A percentile compares a stretch with the other conserved stretches of the same genome.
Evolutionary conservation across 2,797 vertebrate species (phyloP).

Genomic region (Antennarius maculatus): DNA sequence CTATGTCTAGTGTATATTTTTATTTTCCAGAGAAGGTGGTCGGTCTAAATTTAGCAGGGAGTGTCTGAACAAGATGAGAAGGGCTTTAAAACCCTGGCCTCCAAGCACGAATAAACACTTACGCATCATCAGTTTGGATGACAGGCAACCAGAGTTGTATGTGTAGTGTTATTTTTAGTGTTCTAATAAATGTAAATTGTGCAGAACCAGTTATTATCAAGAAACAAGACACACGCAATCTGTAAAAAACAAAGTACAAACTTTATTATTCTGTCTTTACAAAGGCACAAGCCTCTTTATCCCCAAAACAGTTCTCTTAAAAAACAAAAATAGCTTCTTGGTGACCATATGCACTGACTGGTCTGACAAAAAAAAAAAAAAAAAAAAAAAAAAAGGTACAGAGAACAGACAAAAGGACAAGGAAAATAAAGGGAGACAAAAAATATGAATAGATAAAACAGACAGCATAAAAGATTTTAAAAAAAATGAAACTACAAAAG

Average conservation of each 20-base stretch:
- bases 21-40: slow-evolving; percentile 36
- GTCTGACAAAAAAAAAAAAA: slow-evolving; percentile 54
- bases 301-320: slow-evolving; percentile 84
- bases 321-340: slow-evolving; percentile 94
- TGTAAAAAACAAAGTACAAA: slow-evolving; percentile 99
- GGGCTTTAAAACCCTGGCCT: slow-evolving; percentile 19
- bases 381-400: slow-evolving; percentile 63
- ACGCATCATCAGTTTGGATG: slow-evolving; percentile 39
- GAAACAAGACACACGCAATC: slow-evolving; percentile 22
- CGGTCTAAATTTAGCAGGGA: slow-evolving; percentile 66
- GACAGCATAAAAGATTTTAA: slow-evolving; percentile 38
- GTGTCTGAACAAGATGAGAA: slow-evolving; percentile 21
- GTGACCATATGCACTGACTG: slow-evolving; percentile 86
- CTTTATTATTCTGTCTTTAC: slow-evolving; percentile 99
- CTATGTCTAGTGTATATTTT: slow-evolving; percentile 32
- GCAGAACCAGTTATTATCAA: slow-evolving; percentile 2
- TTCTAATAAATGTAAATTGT: neutral
- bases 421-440: slow-evolving; percentile 57
- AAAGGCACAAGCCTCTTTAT: slow-evolving; percentile 96
- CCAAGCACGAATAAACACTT: slow-evolving; percentile 65
- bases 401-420: slow-evolving; percentile 42
- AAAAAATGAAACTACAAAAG: slow-evolving; percentile 32
- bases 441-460: slow-evolving; percentile 42
- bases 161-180: slow-evolving; percentile 9
- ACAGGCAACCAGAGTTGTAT: slow-evolving; percentile 20